phyloP scores from a whole-genome alignment of 2,888 invertebrate genomes.

The Papilio protenor region DNA sequence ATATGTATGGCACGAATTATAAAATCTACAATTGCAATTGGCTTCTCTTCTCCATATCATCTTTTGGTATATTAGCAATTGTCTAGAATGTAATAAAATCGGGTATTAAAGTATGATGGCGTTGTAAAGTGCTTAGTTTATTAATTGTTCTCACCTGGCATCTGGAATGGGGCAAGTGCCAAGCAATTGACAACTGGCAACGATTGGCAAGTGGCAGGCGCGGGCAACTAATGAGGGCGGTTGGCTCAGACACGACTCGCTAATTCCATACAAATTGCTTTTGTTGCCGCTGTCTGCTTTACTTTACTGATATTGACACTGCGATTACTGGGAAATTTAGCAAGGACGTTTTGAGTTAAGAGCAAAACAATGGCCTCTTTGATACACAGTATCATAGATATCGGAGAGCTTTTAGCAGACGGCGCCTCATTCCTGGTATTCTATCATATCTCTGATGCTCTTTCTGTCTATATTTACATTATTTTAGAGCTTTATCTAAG shows the following conservation, averaged over 20 bases:
- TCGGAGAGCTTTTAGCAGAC: background rate
- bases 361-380: background rate
- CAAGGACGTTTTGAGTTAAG: background rate
- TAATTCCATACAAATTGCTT: slow-evolving; percentile 26
- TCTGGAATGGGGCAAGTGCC: background rate
- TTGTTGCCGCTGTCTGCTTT: background rate
- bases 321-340: background rate
- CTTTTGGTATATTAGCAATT: background rate
- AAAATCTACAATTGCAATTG: background rate
- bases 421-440: background rate
- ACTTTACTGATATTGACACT: slow-evolving; percentile 17
- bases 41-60: background rate
- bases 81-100: background rate
- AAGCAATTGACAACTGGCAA: slow-evolving; percentile 12
- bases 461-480: background rate
- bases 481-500: background rate
- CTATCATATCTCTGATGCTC: background rate
- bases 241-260: slow-evolving; percentile 5
- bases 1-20: no score
- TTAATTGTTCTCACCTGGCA: slow-evolving; percentile 33
- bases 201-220: background rate
- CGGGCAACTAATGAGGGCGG: slow-evolving; percentile 20
- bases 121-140: background rate
- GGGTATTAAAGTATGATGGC: background rate
- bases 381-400: background rate